Evolutionary conservation across 2,113 vertebrate genomes (phyloP).

Genomic region (Passerina amoena): DNA sequence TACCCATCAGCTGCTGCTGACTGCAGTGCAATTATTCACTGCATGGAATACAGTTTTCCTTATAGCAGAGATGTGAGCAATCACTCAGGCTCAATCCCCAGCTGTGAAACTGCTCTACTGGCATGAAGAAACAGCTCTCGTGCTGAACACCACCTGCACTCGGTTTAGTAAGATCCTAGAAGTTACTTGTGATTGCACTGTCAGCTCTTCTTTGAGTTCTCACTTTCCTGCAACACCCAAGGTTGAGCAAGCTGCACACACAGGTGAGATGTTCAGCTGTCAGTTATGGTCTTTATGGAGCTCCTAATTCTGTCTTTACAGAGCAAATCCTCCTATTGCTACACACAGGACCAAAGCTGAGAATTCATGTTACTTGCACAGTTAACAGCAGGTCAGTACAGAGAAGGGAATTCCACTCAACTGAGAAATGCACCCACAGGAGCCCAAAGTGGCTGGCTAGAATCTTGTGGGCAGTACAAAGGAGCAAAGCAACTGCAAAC

Average conservation of each 20-base stretch:
- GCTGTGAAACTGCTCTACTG: background rate
- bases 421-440: background rate
- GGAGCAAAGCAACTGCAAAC: background rate
- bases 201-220: background rate
- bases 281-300: background rate
- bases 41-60: background rate
- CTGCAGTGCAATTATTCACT: background rate
- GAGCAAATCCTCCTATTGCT: background rate
- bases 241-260: background rate
- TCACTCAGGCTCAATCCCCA: background rate
- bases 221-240: background rate
- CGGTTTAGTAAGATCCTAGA: background rate
- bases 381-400: background rate
- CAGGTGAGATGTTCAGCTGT: background rate
- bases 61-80: background rate
- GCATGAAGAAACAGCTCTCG: background rate
- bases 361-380: background rate
- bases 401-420: background rate
- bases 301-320: background rate
- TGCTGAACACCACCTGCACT: background rate
- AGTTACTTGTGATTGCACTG: background rate
- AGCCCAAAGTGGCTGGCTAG: background rate
- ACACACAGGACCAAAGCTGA: background rate
- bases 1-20: background rate
- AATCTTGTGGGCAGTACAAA: background rate